Evolutionary conservation across 2,797 vertebrate species (phyloP).

Genomic region (Characodon lateralis): DNA sequence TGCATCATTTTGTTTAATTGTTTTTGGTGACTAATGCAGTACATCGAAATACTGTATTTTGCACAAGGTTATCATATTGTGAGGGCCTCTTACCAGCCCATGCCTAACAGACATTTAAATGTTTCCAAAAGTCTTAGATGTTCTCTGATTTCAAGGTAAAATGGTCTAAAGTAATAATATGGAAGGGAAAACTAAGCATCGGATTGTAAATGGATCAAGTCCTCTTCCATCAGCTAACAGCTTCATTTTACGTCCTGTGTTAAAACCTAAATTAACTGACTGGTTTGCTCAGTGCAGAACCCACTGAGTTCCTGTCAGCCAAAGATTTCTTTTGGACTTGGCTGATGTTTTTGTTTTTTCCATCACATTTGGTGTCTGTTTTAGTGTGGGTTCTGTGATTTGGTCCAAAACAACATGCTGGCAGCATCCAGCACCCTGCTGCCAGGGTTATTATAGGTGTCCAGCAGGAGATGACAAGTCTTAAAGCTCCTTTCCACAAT

Average conservation of each 20-base stretch:
- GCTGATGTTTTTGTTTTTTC: constrained; percentile 41
- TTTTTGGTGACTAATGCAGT: too few species aligned
- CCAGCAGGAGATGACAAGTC: constrained; percentile 43
- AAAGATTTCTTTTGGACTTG: constrained; percentile 20
- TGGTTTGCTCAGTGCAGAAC: constrained; percentile 8
- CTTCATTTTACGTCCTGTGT: constrained; percentile 9
- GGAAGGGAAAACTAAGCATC: neutral
- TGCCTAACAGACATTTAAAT: neutral
- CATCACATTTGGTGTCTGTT: constrained; percentile 16
- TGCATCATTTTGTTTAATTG: too few species aligned
- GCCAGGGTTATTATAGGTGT: constrained; percentile 52
- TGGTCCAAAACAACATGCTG: constrained; percentile 33
- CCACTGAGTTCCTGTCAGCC: neutral
- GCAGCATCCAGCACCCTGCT: constrained; percentile 35
- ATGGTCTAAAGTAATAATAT: neutral
- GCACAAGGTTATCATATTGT: too few species aligned
- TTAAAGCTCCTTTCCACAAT: constrained; percentile 43
- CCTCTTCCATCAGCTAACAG: constrained; percentile 23
- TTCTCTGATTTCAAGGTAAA: neutral
- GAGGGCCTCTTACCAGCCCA: neutral
- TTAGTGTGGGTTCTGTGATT: constrained; percentile 13
- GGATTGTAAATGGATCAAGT: neutral
- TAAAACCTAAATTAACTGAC: constrained; percentile 19
- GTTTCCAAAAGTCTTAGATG: neutral
- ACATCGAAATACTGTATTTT: too few species aligned